Evolutionary conservation across 2,797 vertebrate genomes (phyloP).

Genomic region (Sebastes trivittatus): DNA sequence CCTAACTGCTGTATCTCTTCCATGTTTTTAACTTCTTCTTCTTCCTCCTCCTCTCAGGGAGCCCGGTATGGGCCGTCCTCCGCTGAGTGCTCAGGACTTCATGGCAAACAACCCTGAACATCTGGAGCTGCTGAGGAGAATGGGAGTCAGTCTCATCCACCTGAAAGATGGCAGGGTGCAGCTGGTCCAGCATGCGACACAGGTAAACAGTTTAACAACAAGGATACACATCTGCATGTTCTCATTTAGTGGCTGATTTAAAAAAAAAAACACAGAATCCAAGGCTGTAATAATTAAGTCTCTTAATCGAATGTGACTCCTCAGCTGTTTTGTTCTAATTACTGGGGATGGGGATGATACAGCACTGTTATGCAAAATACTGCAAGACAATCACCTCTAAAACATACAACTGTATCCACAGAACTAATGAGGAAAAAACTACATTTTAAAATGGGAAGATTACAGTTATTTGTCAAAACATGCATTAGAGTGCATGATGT

Average conservation of each 20-base stretch:
- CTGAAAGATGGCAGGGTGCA: constrained; percentile 97
- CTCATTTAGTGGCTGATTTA: neutral
- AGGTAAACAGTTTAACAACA: constrained; percentile 77
- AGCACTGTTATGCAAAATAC: neutral
- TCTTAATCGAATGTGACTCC: neutral
- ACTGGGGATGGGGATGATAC: neutral
- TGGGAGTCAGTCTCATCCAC: constrained; percentile 98
- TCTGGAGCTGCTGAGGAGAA: constrained; percentile 95
- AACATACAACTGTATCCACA: neutral
- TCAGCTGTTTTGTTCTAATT: neutral
- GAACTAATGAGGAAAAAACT: neutral
- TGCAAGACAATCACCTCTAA: neutral
- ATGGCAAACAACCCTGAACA: constrained; percentile 99
- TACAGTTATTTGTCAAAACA: neutral
- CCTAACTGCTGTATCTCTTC: neutral
- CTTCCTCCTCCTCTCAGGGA: constrained; percentile 64
- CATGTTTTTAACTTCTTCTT: neutral
- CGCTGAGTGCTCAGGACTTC: constrained; percentile 95
- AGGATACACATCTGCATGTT: neutral
- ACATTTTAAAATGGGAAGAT: neutral
- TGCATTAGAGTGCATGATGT: neutral
- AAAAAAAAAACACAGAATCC: neutral
- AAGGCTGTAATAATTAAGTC: neutral
- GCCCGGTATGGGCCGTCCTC: constrained; percentile 84
- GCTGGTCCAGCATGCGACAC: constrained; percentile 96